Base-by-base conservation (phyloP, 2,797 vertebrate species). In the Enteromius unitaeniatus region DNA sequence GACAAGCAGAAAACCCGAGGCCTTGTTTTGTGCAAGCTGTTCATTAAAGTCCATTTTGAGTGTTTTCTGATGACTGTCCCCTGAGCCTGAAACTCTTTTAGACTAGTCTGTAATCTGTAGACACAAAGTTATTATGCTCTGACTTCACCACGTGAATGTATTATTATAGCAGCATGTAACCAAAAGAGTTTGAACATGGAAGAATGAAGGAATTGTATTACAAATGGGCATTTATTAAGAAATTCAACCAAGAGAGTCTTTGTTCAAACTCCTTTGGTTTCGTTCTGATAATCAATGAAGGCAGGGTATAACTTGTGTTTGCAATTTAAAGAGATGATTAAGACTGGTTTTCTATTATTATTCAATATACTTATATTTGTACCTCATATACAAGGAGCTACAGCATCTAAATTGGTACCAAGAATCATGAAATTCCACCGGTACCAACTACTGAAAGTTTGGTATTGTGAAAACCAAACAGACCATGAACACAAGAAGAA, bases 31-130 rank as follows among this genome's bases (percentile, higher is more conserved):
- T 69, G 26, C 40, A 47, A 45, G 23, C 23, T 37, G 62, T 49
- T 79, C 60, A 34, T 67, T 67, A 49, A 79, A 79, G 8, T 34
- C 28, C 3, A 34, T 79, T 53, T 68, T 68, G 13, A 31, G 28
- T n/a, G 62, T 13, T 45, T 45, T 70, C 40, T 70, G 68, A 70
- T 45, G n/a, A 14, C 14, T 15, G 34, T 68, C 51, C 26, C 10
- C 10, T 26, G 40, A 47, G 37, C n/a, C 40, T 26, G 67, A 6
- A 2, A 15, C 11, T 23, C n/a, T 70, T 70, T 70, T 70, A 26
- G 40, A 70, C 68, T 70, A 45, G 69, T 72, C 23, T 72, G 2
- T 72, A 72, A 72, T 72, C 42, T 72, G 69, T 28, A 28, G 45
- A 28, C 45, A 73, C 26, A 3, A 62, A 17, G 23, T 51, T 73